Evolutionary conservation across 30 jellyfish, hydroid and myxozoan genomes (phyloP).

Genomic region (Turritopsis dohrnii): DNA sequence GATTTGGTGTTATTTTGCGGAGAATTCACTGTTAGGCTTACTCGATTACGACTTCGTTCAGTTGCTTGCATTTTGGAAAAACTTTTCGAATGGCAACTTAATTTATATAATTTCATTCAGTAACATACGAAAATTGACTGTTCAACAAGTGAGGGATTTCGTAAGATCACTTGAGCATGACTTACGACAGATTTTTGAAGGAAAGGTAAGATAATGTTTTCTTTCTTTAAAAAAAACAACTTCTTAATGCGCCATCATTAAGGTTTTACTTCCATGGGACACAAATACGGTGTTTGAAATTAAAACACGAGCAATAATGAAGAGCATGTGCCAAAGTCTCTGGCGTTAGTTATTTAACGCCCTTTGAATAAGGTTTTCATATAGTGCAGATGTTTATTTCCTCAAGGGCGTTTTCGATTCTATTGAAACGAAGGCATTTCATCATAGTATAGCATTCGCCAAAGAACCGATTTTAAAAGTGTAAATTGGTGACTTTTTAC

Average conservation of each 20-base stretch:
- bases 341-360: too few species aligned
- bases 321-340: too few species aligned
- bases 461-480: neutral
- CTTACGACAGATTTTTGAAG: neutral
- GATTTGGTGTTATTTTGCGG: too few species aligned
- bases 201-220: neutral
- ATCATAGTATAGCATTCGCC: neutral
- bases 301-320: too few species aligned
- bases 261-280: too few species aligned
- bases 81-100: neutral
- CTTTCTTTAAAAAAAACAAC: too few species aligned
- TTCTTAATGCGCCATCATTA: too few species aligned
- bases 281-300: too few species aligned
- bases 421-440: too few species aligned
- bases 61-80: neutral
- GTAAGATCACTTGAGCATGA: neutral
- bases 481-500: neutral
- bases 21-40: too few species aligned
- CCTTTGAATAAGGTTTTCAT: too few species aligned
- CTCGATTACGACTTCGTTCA: too few species aligned
- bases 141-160: neutral
- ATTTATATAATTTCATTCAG: neutral
- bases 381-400: neutral
- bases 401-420: neutral
- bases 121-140: neutral